phyloP scores from a whole-genome alignment of 2,797 vertebrate species.

The Uromys caudimaculatus region DNA sequence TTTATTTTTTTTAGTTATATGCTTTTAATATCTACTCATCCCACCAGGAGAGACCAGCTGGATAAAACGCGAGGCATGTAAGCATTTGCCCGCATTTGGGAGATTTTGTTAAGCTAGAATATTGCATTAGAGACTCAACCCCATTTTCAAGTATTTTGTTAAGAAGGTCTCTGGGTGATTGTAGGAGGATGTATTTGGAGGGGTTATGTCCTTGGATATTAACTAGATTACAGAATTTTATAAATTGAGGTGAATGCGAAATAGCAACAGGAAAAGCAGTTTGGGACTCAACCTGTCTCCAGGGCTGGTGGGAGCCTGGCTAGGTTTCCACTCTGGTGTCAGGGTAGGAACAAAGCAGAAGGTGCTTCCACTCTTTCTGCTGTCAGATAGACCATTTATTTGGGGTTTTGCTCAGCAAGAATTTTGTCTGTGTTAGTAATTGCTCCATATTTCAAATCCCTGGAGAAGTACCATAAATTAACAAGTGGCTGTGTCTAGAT shows the following conservation, averaged over 20 bases:
- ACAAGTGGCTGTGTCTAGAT: background rate
- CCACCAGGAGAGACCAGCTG: conserved; percentile 68
- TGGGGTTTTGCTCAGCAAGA: conserved; percentile 20
- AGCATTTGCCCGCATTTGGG: conserved; percentile 59
- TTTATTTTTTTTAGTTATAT: background rate
- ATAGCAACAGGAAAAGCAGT: background rate
- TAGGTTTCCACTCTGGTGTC: background rate
- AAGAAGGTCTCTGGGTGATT: conserved; percentile 64
- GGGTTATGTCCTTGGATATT: conserved; percentile 3
- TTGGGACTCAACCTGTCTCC: background rate
- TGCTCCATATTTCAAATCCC: background rate
- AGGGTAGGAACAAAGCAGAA: background rate
- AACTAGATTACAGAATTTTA: conserved; percentile 59
- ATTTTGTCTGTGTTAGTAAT: background rate
- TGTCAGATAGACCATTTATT: background rate
- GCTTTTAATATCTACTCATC: conserved; percentile 63
- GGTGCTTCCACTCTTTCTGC: background rate
- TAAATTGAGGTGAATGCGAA: conserved; percentile 28
- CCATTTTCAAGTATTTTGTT: conserved; percentile 74
- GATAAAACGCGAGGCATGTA: conserved; percentile 64
- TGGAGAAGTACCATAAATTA: background rate
- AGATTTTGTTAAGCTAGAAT: conserved; percentile 72
- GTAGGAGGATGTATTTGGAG: conserved; percentile 52
- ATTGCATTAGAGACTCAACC: conserved; percentile 65
- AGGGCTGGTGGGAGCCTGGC: background rate